These are phyloP conservation scores for Megalonaias nervosa DNA, from an alignment of 1,140 invertebrate genomes.

Conservation along the genomic window DNA sequence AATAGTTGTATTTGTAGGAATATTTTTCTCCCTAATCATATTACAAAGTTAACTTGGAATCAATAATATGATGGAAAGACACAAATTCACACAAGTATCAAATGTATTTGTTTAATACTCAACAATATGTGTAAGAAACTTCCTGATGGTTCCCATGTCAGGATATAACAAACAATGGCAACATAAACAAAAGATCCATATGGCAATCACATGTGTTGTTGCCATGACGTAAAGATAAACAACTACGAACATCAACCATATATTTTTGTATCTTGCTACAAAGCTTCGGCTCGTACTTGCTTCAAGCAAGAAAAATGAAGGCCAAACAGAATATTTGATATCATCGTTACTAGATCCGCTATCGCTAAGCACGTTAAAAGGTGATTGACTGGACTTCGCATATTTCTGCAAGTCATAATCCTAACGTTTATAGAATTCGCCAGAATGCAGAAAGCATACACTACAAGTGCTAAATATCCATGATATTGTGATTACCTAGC, in stretches of 20 bases:
- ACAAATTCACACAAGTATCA: no score
- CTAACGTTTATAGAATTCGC: slow-evolving; percentile 93
- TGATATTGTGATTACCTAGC: slow-evolving; percentile 75
- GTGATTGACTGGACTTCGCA: slow-evolving; percentile 87
- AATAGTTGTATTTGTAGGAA: no score
- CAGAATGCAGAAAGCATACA: slow-evolving; percentile 91
- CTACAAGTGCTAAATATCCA: slow-evolving; percentile 80
- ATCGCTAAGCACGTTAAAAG: slow-evolving; percentile 89
- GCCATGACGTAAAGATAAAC: slow-evolving; percentile 77
- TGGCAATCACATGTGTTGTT: slow-evolving; percentile 93
- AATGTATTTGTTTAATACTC: slow-evolving; percentile 73
- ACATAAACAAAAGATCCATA: slow-evolving; percentile 92
- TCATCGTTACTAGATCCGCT: slow-evolving; percentile 89
- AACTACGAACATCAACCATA: slow-evolving; percentile 64
- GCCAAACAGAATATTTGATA: slow-evolving; percentile 89
- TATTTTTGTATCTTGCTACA: slow-evolving; percentile 53
- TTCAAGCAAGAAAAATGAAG: slow-evolving; percentile 75
- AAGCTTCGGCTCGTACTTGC: slow-evolving; percentile 33
- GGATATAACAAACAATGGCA: slow-evolving; percentile 93
- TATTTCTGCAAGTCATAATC: slow-evolving; percentile 86
- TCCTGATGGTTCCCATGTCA: slow-evolving; percentile 82
- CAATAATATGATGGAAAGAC: no score
- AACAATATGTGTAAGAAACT: slow-evolving; percentile 74
- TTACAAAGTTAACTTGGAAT: no score
- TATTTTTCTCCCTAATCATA: no score